A percentile compares a stretch with the other conserved stretches of the same genome.
Conservation (phyloP, 2,113 vertebrate species). For the Xiphorhynchus elegans region DNA sequence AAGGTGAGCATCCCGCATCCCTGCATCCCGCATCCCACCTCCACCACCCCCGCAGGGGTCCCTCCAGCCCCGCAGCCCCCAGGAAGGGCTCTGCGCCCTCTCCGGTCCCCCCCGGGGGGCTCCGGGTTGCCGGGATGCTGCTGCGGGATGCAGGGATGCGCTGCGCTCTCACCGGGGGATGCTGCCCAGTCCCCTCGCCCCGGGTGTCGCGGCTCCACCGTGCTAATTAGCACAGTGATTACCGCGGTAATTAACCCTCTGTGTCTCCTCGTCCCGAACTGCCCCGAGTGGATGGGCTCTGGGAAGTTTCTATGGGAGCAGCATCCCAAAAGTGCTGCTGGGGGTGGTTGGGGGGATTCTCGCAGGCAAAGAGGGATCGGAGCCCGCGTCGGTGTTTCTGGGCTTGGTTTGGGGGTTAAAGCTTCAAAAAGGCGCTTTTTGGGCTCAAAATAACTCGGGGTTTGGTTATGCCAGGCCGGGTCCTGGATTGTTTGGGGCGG, state of each 20-base stretch:
- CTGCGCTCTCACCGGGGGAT: neutral
- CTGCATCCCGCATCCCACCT: neutral
- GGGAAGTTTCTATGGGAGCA: neutral
- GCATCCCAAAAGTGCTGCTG: neutral
- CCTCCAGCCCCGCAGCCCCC: neutral
- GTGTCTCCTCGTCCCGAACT: rapidly evolving
- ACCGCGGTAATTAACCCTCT: rapidly evolving
- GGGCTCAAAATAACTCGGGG: neutral
- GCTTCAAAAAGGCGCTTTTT: neutral
- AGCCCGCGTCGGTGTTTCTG: rapidly evolving
- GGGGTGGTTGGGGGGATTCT: rapidly evolving
- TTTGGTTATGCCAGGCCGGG: neutral
- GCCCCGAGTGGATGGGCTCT: neutral
- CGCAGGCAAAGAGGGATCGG: rapidly evolving
- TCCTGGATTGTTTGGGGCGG: neutral
- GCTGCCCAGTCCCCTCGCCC: neutral
- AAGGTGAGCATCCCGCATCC: constrained; percentile 80
- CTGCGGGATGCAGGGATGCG: rapidly evolving
- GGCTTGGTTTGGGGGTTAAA: neutral
- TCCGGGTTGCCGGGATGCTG: too few relatives aligned
- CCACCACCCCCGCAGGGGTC: too few relatives aligned
- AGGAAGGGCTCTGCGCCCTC: neutral
- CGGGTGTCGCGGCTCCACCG: too few relatives aligned
- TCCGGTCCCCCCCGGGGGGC: too few relatives aligned
- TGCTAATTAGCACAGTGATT: neutral